Conservation (phyloP, 2,113 vertebrate species). For the Oenanthe oenanthe region DNA sequence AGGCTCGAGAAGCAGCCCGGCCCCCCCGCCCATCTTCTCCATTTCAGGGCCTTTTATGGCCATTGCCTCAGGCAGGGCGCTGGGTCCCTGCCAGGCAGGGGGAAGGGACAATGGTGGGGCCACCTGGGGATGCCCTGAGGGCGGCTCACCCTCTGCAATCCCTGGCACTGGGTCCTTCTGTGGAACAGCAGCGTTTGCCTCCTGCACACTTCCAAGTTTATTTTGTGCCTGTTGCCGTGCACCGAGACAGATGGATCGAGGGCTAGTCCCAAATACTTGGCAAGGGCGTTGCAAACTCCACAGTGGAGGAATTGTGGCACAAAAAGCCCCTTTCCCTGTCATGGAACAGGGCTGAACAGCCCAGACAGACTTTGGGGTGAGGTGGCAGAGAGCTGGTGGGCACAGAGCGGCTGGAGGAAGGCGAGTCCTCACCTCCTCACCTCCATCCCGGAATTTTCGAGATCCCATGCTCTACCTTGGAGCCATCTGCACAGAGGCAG, state of each 20-base stretch:
- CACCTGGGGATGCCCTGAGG: background rate
- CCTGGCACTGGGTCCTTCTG: background rate
- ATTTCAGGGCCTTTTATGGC: slow-evolving; percentile 67
- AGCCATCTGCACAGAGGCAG: background rate
- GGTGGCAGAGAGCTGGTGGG: accelerated
- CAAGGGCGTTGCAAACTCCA: background rate
- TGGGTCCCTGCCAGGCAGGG: background rate
- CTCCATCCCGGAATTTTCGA: accelerated
- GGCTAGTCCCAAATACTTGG: background rate
- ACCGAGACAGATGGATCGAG: accelerated
- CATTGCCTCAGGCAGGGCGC: background rate
- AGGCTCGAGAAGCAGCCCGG: background rate
- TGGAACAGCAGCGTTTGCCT: background rate
- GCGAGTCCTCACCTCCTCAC: background rate
- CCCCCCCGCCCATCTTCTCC: background rate
- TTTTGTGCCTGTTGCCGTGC: background rate
- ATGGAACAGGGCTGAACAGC: background rate
- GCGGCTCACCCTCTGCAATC: background rate
- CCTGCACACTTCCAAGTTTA: background rate
- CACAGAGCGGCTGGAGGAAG: background rate
- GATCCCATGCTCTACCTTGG: accelerated
- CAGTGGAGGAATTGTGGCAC: background rate
- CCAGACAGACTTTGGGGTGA: background rate
- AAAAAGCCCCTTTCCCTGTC: background rate
- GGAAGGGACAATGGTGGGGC: background rate